Evolutionary conservation across 2,888 invertebrate species (phyloP).

Genomic region (Spicauda simplicius): DNA sequence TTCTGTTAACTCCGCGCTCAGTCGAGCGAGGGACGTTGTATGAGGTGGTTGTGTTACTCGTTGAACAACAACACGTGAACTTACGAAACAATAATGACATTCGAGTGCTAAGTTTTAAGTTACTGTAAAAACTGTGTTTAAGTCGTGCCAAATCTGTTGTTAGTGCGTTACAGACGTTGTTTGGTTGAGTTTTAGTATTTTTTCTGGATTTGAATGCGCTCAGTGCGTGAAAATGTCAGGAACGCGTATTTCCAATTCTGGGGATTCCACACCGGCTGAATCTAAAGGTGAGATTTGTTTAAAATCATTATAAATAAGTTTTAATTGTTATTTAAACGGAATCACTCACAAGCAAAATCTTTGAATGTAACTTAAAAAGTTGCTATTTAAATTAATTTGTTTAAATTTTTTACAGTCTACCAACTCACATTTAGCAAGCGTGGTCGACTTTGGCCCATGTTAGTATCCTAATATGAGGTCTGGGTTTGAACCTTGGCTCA

Average conservation of each 20-base stretch:
- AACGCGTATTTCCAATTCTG: constrained; percentile 58
- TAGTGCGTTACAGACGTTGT: constrained; percentile 52
- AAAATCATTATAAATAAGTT: neutral
- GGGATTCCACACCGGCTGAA: constrained; percentile 61
- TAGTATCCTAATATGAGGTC: no score
- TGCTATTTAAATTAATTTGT: no score
- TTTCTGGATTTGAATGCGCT: constrained; percentile 51
- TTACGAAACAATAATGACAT: constrained; percentile 54
- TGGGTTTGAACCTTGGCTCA: no score
- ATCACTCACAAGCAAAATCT: no score
- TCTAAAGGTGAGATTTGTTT: constrained; percentile 66
- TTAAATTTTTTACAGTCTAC: no score
- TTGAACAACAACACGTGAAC: constrained; percentile 53
- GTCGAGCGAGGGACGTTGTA: constrained; percentile 64
- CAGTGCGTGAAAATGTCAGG: constrained; percentile 68
- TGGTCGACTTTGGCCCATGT: no score
- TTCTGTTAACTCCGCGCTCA: constrained; percentile 50
- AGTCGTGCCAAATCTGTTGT: constrained; percentile 59
- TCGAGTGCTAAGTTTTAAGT: constrained; percentile 46
- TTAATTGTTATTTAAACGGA: no score
- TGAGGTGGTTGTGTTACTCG: constrained; percentile 54
- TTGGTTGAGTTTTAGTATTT: constrained; percentile 42
- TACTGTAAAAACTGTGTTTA: constrained; percentile 58
- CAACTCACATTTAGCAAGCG: no score
- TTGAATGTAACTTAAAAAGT: no score